Percentiles rank a stretch among this genome's conserved stretches.
phyloP scores from a whole-genome alignment of 2,797 vertebrate genomes.

The Ceryle rudis region DNA sequence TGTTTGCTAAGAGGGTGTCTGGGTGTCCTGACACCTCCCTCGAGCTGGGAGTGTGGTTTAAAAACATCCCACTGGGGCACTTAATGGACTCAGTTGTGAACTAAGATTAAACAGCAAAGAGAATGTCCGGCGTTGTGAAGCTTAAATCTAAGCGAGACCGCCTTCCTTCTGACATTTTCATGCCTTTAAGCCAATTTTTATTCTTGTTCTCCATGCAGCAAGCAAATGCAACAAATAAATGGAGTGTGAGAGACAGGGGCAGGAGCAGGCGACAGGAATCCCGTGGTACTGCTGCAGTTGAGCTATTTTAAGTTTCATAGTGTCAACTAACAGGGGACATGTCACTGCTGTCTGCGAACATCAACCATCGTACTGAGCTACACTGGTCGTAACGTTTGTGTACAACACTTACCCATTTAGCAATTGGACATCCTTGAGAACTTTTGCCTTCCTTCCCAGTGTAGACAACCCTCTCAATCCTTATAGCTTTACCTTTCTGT shows the following conservation, averaged over 20 bases:
- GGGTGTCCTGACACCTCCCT: background rate
- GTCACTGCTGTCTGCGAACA: background rate
- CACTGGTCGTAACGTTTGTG: background rate
- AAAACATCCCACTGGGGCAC: background rate
- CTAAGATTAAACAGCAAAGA: background rate
- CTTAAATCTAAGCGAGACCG: background rate
- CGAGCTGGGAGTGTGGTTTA: background rate
- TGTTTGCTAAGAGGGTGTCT: background rate
- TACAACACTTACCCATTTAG: slow-evolving; percentile 94
- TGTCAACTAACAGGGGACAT: background rate
- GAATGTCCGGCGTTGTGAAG: background rate
- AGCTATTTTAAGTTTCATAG: background rate
- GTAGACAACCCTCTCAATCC: slow-evolving; percentile 96
- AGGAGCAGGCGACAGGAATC: background rate
- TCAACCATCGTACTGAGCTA: background rate
- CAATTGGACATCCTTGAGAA: slow-evolving; percentile 97
- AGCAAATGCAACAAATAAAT: background rate
- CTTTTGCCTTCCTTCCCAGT: slow-evolving; percentile 99
- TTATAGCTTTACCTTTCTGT: slow-evolving; percentile 90
- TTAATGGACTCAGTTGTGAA: background rate
- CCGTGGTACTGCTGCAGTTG: background rate
- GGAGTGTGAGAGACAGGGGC: background rate
- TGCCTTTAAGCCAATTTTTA: background rate
- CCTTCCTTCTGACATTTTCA: background rate
- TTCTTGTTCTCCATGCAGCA: background rate